phyloP scores from a whole-genome alignment of 2,797 vertebrate species.

The Muscicapa striata region DNA sequence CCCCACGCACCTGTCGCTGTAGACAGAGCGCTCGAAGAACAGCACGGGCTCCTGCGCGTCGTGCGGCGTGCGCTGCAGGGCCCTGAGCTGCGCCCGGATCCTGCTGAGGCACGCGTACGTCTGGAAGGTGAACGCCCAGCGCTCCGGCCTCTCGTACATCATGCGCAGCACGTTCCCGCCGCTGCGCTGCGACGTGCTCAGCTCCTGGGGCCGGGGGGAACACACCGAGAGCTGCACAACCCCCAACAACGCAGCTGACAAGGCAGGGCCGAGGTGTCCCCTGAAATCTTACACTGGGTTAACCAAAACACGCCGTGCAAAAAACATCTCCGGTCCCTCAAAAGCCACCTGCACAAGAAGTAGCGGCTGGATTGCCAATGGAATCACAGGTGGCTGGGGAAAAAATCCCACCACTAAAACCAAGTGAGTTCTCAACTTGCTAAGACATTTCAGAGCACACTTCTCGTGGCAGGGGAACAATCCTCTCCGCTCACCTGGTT shows the following conservation, averaged over 20 bases:
- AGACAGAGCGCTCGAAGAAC: slow-evolving; percentile 93
- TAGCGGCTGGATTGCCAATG: not conserved
- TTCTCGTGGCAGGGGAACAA: not conserved
- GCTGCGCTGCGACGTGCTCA: slow-evolving; percentile 87
- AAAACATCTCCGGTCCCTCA: not conserved
- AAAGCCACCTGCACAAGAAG: not conserved
- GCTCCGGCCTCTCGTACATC: slow-evolving; percentile 93
- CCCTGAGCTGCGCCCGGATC: slow-evolving; percentile 85
- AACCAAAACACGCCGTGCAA: accelerated
- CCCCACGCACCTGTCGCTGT: slow-evolving; percentile 89
- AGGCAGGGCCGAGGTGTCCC: accelerated
- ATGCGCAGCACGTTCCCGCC: slow-evolving; percentile 90
- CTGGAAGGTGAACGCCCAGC: slow-evolving; percentile 96
- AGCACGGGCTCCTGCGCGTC: slow-evolving; percentile 83
- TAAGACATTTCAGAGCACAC: not conserved
- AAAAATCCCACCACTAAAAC: not conserved
- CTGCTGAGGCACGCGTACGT: slow-evolving; percentile 92
- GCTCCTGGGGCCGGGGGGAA: slow-evolving; percentile 72
- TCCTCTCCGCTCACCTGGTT: not conserved
- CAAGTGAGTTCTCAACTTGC: not conserved
- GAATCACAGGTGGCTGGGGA: not conserved
- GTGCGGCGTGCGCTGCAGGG: slow-evolving; percentile 77
- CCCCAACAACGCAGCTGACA: accelerated
- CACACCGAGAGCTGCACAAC: accelerated
- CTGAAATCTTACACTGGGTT: accelerated